A percentile compares a stretch with the other conserved stretches of the same genome.
These are phyloP conservation scores for Tricholauxania praeusta DNA, from an alignment of 2,888 invertebrate species.

Conservation along the genomic window DNA sequence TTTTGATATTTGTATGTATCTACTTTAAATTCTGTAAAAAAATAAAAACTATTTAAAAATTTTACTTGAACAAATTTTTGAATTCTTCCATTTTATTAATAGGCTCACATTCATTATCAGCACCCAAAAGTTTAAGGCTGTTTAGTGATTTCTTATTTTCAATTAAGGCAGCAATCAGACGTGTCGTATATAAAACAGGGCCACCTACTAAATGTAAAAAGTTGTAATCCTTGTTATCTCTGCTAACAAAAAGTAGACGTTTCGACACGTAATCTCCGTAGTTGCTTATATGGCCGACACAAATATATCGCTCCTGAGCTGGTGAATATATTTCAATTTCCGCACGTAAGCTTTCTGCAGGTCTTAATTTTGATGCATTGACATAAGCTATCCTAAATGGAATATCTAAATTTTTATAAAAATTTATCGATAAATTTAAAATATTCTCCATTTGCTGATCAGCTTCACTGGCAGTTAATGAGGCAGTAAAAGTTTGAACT, in stretches of 20 bases:
- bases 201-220: conserved; percentile 81
- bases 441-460: conserved; percentile 72
- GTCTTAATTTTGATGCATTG: conserved; percentile 73
- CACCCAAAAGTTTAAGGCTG: conserved; percentile 41
- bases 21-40: conserved; percentile 43
- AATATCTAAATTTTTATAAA: conserved; percentile 76
- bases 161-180: conserved; percentile 78
- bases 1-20: no score
- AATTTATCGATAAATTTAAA: conserved; percentile 69
- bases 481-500: conserved; percentile 75
- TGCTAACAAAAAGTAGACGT: conserved; percentile 78
- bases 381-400: conserved; percentile 76
- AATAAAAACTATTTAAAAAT: not conserved
- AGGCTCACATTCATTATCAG: not conserved
- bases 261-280: conserved; percentile 83
- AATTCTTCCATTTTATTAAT: conserved; percentile 55
- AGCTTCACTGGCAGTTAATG: conserved; percentile 68
- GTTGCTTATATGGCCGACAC: conserved; percentile 80
- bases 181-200: conserved; percentile 79
- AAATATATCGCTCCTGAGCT: conserved; percentile 73
- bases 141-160: conserved; percentile 71
- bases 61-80: conserved; percentile 60
- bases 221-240: conserved; percentile 71
- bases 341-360: conserved; percentile 77
- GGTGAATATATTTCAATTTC: conserved; percentile 82